Conservation (phyloP, 1,140 invertebrate species). For the Cotesia typhae region DNA sequence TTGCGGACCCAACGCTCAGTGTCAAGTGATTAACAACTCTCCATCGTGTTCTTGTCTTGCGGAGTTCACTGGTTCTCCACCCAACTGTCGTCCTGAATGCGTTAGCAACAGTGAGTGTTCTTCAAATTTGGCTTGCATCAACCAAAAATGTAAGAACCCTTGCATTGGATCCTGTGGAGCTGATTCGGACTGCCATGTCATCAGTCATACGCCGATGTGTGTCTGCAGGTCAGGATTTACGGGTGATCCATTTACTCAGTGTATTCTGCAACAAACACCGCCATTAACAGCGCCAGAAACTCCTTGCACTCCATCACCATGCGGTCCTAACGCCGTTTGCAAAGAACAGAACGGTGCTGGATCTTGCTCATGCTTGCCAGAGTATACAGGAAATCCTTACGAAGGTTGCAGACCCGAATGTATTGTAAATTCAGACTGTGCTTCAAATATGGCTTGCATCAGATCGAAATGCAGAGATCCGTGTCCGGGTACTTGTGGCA, state of each 20-base stretch:
- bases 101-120: slow-evolving; percentile 65
- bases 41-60: slow-evolving; percentile 65
- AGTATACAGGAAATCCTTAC: slow-evolving; percentile 78
- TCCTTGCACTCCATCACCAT: slow-evolving; percentile 75
- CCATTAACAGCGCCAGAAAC: slow-evolving; percentile 42
- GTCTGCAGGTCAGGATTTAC: slow-evolving; percentile 71
- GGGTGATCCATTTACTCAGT: slow-evolving; percentile 74
- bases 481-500: slow-evolving; percentile 68
- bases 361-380: slow-evolving; percentile 72
- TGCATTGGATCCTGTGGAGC: slow-evolving; percentile 68
- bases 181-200: slow-evolving; percentile 73
- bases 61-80: slow-evolving; percentile 68
- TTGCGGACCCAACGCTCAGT: slow-evolving; percentile 66
- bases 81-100: slow-evolving; percentile 65
- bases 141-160: slow-evolving; percentile 63
- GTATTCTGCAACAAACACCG: slow-evolving; percentile 39
- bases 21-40: slow-evolving; percentile 57
- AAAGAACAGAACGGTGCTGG: slow-evolving; percentile 73
- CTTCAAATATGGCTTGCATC: slow-evolving; percentile 64
- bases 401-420: slow-evolving; percentile 73
- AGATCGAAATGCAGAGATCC: slow-evolving; percentile 67
- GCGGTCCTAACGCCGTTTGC: slow-evolving; percentile 76
- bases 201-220: slow-evolving; percentile 74
- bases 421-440: slow-evolving; percentile 65
- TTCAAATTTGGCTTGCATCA: slow-evolving; percentile 59